phyloP scores from a whole-genome alignment of 2,888 invertebrate species.

The Agrochola macilenta region DNA sequence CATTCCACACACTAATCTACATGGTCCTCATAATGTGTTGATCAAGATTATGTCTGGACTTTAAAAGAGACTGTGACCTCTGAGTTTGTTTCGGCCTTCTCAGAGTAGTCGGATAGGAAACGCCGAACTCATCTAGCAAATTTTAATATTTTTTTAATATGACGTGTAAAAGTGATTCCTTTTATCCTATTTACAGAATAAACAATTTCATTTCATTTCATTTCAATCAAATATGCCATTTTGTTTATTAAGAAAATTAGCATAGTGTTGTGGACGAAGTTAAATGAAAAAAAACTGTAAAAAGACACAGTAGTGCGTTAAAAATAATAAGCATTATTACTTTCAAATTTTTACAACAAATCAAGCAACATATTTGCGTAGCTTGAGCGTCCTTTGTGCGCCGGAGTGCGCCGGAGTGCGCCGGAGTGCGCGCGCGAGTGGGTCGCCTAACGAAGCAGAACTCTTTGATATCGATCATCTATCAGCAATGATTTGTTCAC shows the following conservation, averaged over 20 bases:
- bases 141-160: no score
- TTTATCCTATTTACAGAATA: no score
- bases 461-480: conserved; percentile 16
- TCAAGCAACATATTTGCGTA: not conserved
- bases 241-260: not conserved
- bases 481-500: not conserved
- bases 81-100: no score
- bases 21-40: no score
- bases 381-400: not conserved
- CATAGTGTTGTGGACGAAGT: not conserved
- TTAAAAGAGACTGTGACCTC: no score
- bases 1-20: no score
- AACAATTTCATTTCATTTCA: no score
- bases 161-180: no score
- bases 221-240: not conserved
- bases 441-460: conserved; percentile 25
- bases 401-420: not conserved
- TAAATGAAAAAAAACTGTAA: no score
- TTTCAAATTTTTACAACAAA: not conserved
- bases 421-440: conserved; percentile 8
- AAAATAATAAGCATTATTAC: not conserved
- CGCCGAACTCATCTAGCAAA: no score
- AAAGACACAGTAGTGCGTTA: not conserved
- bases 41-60: no score
- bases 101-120: no score